Evolutionary conservation across 1,140 invertebrate species (phyloP), one percentile per base, ranked within the genome.

Genomic region (Pseudomyrmex dendroicus): DNA sequence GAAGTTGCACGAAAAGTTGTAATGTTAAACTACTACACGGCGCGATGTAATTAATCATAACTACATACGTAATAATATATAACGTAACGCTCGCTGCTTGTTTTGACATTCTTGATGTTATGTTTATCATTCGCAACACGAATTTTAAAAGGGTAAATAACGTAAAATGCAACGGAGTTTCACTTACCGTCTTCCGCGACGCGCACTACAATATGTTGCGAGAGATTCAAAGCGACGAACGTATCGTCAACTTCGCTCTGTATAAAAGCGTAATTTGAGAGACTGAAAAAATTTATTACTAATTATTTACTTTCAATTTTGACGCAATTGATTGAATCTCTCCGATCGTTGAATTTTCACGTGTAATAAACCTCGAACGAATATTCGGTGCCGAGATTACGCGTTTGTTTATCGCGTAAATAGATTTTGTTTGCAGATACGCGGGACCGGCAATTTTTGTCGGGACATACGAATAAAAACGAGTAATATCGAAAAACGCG

Each of bases 11-110:
- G 5, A 35, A 35, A 35, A 7, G 35, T 35, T 35, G 35, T 5
- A 35, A 35, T 35, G 35, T 35, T 35, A 1, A 2, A 5, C 35
- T 5, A 35, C 35, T 35, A 35, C 35, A 35, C 0, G 0, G 0
- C 5, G 4, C 35, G 35, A 35, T 35, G 35, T 35, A 35, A 35
- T 35, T 35, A 35, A 35, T 35, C 5, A 35, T 35, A 35, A 35
- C 35, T 35, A 35, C 35, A 35, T 70, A 25, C 25, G 3, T 70
- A 70, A 70, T 25, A 52, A 54, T 52, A 72, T n/a, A 15, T 59
- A 22, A 59, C 44, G 20, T 52, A 25, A 72, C 56, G 22, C 35
- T 57, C 25, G 44, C 52, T 25, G 10, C 4, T 57, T 52, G 68
- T 72, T 44, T 9, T 50, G 50, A 22, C 22, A 44, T 44, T 72